Percentiles rank a stretch among this genome's conserved stretches.
Evolutionary conservation across 2,888 invertebrate genomes (phyloP).

Genomic region (Halictus quadricinctus): DNA sequence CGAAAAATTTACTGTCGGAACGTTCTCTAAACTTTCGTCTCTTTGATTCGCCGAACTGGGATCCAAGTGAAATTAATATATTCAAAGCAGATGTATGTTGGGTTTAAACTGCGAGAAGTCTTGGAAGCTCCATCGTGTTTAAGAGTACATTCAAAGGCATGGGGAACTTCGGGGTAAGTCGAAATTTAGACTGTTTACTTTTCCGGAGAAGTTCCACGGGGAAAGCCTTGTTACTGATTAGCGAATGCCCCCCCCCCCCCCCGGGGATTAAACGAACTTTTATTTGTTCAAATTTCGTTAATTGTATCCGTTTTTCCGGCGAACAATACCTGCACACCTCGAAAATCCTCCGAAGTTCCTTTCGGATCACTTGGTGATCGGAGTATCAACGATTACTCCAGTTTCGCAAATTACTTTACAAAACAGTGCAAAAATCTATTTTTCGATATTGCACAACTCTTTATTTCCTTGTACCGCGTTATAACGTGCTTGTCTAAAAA

Average conservation of each 20-base stretch:
- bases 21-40: neutral
- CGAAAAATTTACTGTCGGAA: constrained; percentile 1
- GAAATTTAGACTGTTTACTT: constrained; percentile 21
- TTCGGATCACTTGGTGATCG: neutral
- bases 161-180: neutral
- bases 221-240: constrained; percentile 13
- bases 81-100: constrained; percentile 1
- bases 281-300: constrained; percentile 15
- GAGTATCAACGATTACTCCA: neutral
- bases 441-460: neutral
- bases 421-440: neutral
- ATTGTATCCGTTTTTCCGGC: neutral
- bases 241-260: neutral
- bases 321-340: neutral
- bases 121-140: constrained; percentile 10
- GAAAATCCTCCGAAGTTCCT: neutral
- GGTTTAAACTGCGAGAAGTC: constrained; percentile 13
- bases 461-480: neutral
- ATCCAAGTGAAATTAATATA: constrained; percentile 10
- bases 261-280: neutral
- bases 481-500: neutral
- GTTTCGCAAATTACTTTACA: neutral
- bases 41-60: constrained; percentile 2
- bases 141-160: constrained; percentile 8
- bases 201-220: neutral